A percentile compares a stretch with the other conserved stretches of the same genome.
Conservation (phyloP, 2,888 invertebrate species). For the Sinotaia quadrata region DNA sequence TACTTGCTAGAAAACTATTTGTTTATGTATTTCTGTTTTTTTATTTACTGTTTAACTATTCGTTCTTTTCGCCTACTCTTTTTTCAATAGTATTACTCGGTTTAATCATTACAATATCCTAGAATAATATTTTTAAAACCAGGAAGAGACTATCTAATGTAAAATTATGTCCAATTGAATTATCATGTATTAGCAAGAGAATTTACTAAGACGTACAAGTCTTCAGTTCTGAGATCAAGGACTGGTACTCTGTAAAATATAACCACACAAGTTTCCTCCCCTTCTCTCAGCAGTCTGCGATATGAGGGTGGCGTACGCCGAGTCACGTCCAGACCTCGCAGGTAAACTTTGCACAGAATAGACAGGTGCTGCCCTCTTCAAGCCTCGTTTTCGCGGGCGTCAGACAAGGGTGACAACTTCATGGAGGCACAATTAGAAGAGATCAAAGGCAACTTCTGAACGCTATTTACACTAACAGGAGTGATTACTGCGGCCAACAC, state of each 20-base stretch:
- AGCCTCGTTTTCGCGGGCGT: slow-evolving; percentile 1
- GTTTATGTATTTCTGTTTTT: not conserved
- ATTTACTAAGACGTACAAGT: too few species aligned
- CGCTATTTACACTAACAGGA: not conserved
- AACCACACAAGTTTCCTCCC: too few species aligned
- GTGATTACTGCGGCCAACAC: not conserved
- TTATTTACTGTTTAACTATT: not conserved
- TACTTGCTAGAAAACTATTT: not conserved
- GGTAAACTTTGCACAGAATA: slow-evolving; percentile 2
- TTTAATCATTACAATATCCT: too few species aligned
- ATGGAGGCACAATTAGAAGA: slow-evolving; percentile 18
- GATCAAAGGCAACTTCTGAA: slow-evolving; percentile 7
- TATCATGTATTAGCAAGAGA: too few species aligned
- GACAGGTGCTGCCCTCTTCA: slow-evolving; percentile 18
- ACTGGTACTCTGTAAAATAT: too few species aligned
- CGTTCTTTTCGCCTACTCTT: not conserved
- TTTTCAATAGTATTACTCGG: not conserved
- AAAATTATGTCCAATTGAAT: too few species aligned
- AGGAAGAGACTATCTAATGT: too few species aligned
- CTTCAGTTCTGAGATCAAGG: too few species aligned
- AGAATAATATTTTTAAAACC: too few species aligned
- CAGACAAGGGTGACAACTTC: slow-evolving; percentile 8
- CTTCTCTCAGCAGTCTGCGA: too few species aligned
- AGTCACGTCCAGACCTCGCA: slow-evolving; percentile 2
- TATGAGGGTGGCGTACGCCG: not conserved